phyloP scores from a whole-genome alignment of 2,888 invertebrate species.

The Dione juno region DNA sequence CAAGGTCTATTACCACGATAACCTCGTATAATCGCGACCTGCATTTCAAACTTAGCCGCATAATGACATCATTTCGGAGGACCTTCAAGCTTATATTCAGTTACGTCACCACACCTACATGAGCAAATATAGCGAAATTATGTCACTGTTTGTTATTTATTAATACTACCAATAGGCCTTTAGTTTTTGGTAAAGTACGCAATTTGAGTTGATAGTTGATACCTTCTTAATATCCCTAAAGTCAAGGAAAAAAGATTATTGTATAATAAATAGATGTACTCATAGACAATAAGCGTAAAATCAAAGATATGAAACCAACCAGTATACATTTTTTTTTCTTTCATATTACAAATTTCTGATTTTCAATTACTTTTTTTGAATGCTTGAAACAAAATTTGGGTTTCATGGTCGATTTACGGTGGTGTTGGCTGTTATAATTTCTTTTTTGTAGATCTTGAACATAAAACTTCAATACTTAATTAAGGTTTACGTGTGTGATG shows the following conservation, averaged over 20 bases:
- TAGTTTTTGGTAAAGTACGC: not conserved
- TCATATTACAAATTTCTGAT: too few species aligned
- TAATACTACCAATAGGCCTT: not conserved
- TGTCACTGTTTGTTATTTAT: conserved; percentile 22
- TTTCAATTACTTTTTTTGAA: too few species aligned
- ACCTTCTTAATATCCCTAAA: not conserved
- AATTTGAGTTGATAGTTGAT: not conserved
- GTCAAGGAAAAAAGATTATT: not conserved
- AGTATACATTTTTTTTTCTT: too few species aligned
- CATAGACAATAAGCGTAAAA: too few species aligned
- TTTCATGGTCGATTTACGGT: too few species aligned
- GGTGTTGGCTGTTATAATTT: too few species aligned
- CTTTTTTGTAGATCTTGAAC: too few species aligned
- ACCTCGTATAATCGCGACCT: conserved; percentile 57
- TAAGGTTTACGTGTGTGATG: too few species aligned
- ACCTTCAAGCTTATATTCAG: conserved; percentile 34
- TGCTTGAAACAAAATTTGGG: too few species aligned
- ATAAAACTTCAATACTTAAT: too few species aligned
- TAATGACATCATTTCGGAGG: conserved; percentile 60
- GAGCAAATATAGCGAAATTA: conserved; percentile 21
- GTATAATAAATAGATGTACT: too few species aligned
- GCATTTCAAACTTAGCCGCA: conserved; percentile 46
- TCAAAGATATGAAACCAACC: too few species aligned
- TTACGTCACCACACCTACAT: conserved; percentile 36
- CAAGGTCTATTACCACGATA: conserved; percentile 51